Conservation (phyloP, 2,888 invertebrate genomes). For the Maniola hyperantus region DNA sequence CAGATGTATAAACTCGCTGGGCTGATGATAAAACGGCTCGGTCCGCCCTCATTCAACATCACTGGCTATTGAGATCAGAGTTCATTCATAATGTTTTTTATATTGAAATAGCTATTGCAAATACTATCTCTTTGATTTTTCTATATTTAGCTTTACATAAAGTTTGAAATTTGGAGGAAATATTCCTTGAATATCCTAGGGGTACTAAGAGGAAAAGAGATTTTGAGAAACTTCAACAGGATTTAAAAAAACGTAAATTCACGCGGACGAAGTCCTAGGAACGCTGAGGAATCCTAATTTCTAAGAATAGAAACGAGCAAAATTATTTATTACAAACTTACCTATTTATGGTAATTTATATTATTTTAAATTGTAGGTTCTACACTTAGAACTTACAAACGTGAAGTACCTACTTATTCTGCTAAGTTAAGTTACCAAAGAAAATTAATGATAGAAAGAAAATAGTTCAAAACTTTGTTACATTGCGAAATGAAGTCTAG, state of each 20-base stretch:
- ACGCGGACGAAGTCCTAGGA: no score
- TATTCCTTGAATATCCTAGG: no score
- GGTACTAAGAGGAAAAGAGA: no score
- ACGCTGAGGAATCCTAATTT: no score
- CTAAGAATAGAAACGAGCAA: no score
- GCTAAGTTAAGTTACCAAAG: neutral
- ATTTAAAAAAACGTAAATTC: no score
- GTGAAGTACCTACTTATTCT: neutral
- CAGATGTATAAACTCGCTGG: constrained; percentile 1
- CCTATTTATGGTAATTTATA: no score
- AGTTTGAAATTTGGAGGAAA: neutral
- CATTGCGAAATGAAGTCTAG: neutral
- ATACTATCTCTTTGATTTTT: neutral
- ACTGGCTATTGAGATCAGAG: neutral
- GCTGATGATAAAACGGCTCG: neutral
- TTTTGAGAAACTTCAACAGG: no score
- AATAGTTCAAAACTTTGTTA: neutral
- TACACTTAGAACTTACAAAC: no score
- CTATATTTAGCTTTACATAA: neutral
- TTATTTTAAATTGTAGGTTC: no score
- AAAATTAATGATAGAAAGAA: neutral
- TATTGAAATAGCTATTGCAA: constrained; percentile 3
- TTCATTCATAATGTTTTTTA: neutral
- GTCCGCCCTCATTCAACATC: constrained; percentile 4
- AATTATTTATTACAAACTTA: no score